Conservation (phyloP, 2,888 invertebrate species). For the Hirudinaria manillensis region DNA sequence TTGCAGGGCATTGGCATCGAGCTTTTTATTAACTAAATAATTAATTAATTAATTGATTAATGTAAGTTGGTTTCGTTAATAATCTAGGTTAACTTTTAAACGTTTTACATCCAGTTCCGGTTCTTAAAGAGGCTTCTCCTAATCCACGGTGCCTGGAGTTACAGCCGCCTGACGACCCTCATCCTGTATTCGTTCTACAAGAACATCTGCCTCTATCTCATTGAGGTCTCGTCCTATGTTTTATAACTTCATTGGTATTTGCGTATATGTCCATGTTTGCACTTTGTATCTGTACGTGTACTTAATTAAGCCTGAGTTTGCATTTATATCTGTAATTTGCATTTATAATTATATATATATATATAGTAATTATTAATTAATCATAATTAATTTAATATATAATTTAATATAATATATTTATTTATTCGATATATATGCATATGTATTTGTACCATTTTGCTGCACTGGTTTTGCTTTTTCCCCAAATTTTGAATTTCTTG, state of each 20-base stretch:
- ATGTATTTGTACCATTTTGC: too few species aligned
- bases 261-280: neutral
- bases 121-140: conserved; percentile 81
- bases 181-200: conserved; percentile 99
- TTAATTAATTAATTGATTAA: neutral
- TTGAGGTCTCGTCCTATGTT: conserved; percentile 62
- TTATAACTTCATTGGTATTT: neutral
- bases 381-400: too few species aligned
- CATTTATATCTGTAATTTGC: neutral
- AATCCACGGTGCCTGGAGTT: conserved; percentile 98
- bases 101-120: conserved; percentile 67
- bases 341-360: neutral
- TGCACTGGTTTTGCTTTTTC: too few species aligned
- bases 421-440: too few species aligned
- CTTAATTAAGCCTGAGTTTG: neutral
- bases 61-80: neutral
- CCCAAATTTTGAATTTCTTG: too few species aligned
- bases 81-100: too few species aligned
- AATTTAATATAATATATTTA: too few species aligned
- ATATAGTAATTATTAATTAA: too few species aligned
- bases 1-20: too few species aligned
- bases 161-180: conserved; percentile 90
- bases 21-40: too few species aligned
- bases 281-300: neutral
- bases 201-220: conserved; percentile 97